These are phyloP conservation scores for Caenorhabditis plicata DNA, from an alignment of 2,888 invertebrate genomes.

Conservation along the genomic window DNA sequence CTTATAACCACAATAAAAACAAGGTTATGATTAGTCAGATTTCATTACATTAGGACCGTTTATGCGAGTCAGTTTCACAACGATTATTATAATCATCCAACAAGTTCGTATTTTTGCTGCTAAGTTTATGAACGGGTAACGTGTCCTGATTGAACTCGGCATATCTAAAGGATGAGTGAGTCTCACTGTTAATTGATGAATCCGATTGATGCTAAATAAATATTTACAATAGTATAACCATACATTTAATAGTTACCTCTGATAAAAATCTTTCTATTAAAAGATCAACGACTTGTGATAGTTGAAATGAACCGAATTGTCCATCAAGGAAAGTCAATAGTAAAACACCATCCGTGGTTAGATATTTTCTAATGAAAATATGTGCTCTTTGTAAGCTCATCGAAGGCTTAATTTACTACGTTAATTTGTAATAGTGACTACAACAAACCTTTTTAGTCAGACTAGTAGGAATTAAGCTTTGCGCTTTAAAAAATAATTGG, in stretches of 20 bases:
- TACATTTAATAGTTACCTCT: constrained; percentile 5
- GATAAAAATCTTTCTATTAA: constrained; percentile 20
- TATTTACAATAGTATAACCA: not conserved
- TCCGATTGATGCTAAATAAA: constrained; percentile 10
- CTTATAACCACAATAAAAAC: no score
- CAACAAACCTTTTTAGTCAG: constrained; percentile 16
- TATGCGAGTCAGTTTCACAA: no score
- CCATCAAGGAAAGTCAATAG: constrained; percentile 23
- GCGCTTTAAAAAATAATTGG: constrained; percentile 29
- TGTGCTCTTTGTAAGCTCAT: constrained; percentile 25
- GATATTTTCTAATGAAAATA: constrained; percentile 17
- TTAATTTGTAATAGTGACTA: not conserved
- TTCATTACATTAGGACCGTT: no score
- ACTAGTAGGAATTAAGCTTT: constrained; percentile 27
- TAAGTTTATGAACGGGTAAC: constrained; percentile 16
- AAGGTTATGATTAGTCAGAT: no score
- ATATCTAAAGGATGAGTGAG: constrained; percentile 10
- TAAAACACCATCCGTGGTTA: constrained; percentile 22
- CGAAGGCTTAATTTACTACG: constrained; percentile 4
- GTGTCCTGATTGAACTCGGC: constrained; percentile 23
- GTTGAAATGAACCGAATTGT: constrained; percentile 25
- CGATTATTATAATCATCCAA: no score
- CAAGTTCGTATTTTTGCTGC: no score
- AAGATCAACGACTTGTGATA: constrained; percentile 18
- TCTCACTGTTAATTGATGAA: constrained; percentile 16